Evolutionary conservation across 2,888 invertebrate species (phyloP), one percentile per base, ranked within the genome.

Genomic region (Pseudococcus jackbeardsleyi): DNA sequence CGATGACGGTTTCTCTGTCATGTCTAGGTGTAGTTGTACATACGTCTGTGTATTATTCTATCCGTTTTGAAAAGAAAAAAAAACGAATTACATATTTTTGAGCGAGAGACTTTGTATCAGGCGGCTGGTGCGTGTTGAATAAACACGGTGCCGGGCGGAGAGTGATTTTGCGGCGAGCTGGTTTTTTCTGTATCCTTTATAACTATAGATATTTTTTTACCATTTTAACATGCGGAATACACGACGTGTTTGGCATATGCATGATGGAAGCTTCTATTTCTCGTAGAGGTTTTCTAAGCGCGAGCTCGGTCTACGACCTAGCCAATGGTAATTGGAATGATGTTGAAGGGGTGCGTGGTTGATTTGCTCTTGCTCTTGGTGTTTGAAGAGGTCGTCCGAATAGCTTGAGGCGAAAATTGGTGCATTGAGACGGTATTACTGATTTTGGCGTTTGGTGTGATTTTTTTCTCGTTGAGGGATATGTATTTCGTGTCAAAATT

Each of bases 171-270:
- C 33, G 72, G 72, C 72, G 72, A 72, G 72, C 72, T 72, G 72
- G 72, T 72, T 68, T 68, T 68, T 72, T 64, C 19, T 59, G 19
- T 22, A 19, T 22, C 15, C 22, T 64, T 64, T 64, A 8, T 59
- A 59, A 12, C 42, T 42, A 42, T 42, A 17, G 59, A n/a, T n/a
- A n/a, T n/a, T n/a, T 22, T 64, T 64, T 22, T 22, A 6, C 22
- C 9, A 22, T 64, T 72, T 72, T 33, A 72, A 72, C 72, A 72
- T 33, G 72, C 72, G 72, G 72, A 33, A 72, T 33, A 72, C 72
- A 19, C 72, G 72, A 72, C 72, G 72, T 72, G 72, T 72, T 72
- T 72, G 72, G 72, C 72, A 72, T 72, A 72, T 72, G 72, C 72
- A 72, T 72, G 72, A 72, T 72, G 72, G 72, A 72, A 72, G 72